Evolutionary conservation across 2,888 invertebrate genomes (phyloP).

Genomic region (Hymenopus coronatus): DNA sequence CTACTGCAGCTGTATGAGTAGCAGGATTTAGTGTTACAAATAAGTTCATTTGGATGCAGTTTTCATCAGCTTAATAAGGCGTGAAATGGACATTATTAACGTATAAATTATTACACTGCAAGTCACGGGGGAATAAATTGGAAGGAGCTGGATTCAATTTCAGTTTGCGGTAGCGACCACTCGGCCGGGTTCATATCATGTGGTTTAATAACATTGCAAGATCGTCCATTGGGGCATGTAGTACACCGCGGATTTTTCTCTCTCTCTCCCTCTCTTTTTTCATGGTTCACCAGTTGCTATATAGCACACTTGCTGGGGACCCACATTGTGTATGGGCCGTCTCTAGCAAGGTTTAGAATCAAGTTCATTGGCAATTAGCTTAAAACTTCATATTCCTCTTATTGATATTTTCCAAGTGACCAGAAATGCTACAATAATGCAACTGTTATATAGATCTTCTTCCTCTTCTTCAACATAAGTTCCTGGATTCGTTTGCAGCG

Average conservation of each 20-base stretch:
- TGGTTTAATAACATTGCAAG: not conserved
- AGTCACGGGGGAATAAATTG: not conserved
- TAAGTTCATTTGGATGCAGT: not conserved
- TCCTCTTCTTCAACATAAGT: too few species aligned
- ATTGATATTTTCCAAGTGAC: too few species aligned
- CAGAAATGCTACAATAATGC: too few species aligned
- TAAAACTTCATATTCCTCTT: too few species aligned
- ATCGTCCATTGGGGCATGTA: not conserved
- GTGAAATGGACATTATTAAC: not conserved
- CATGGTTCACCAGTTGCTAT: not conserved
- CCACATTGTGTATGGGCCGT: not conserved
- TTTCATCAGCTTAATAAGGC: not conserved
- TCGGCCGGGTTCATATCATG: not conserved
- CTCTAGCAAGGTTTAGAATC: not conserved
- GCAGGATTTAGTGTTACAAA: not conserved
- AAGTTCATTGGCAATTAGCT: not conserved
- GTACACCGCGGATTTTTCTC: not conserved
- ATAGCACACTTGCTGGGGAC: not conserved
- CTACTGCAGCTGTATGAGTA: too few species aligned
- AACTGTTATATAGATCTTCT: too few species aligned
- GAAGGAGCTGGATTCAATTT: not conserved
- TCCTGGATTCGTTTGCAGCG: too few species aligned
- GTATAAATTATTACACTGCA: not conserved
- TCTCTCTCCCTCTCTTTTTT: not conserved
- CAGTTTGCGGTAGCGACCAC: not conserved